phyloP scores from a whole-genome alignment of 2,797 vertebrate species.

The Luscinia megarhynchos region DNA sequence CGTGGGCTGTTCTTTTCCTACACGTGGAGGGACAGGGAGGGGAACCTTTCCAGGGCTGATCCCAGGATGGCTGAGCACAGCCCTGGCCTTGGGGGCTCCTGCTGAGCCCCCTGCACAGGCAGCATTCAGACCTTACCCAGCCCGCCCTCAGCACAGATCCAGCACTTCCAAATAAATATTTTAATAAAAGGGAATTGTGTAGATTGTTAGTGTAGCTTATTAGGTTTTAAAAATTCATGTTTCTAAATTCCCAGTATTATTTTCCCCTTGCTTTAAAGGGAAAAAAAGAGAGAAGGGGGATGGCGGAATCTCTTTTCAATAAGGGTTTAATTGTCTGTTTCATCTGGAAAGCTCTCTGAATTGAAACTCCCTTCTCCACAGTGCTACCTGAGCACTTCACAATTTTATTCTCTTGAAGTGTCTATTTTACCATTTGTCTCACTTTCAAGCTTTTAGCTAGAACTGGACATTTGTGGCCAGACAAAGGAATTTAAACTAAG shows the following conservation, averaged over 20 bases:
- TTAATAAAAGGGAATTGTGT: conserved; percentile 49
- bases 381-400: background rate
- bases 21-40: background rate
- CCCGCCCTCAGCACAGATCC: background rate
- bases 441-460: conserved; percentile 33
- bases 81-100: background rate
- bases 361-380: conserved; percentile 30
- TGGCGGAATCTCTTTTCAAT: background rate
- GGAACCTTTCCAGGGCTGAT: background rate
- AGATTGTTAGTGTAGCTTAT: conserved; percentile 59
- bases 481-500: conserved; percentile 14
- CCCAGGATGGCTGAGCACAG: background rate
- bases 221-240: conserved; percentile 69
- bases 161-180: conserved; percentile 58
- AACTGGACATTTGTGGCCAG: conserved; percentile 9
- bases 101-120: background rate
- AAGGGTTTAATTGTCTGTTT: conserved; percentile 47
- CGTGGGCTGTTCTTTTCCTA: background rate
- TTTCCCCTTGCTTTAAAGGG: conserved; percentile 33
- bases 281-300: background rate
- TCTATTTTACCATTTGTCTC: conserved; percentile 18
- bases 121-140: background rate
- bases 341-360: conserved; percentile 23
- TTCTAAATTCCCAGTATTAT: conserved; percentile 61
- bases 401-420: conserved; percentile 28